Conservation (phyloP, 2,113 vertebrate genomes). For the Scortum barcoo region DNA sequence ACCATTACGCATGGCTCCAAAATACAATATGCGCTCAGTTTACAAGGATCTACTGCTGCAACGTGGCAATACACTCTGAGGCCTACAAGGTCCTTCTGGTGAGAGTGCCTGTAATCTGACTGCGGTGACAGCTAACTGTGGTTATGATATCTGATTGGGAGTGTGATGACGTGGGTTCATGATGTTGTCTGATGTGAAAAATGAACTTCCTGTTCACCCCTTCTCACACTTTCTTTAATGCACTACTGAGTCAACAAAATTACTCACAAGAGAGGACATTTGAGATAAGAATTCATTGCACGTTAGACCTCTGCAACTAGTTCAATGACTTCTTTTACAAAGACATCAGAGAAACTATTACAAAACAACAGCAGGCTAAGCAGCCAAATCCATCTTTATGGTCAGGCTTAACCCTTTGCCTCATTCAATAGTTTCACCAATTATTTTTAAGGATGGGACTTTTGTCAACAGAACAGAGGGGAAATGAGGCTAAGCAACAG, state of each 20-base stretch:
- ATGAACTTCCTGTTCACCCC: conserved; percentile 25
- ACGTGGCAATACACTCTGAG: conserved; percentile 69
- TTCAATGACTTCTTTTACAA: conserved; percentile 32
- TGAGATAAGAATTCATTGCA: conserved; percentile 43
- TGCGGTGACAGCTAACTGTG: background rate
- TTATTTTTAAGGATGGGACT: background rate
- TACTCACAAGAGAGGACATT: conserved; percentile 9
- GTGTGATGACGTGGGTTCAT: background rate
- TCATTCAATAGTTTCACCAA: conserved; percentile 23
- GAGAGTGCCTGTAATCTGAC: background rate
- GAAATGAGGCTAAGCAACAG: conserved; percentile 34
- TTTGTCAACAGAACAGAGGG: conserved; percentile 39
- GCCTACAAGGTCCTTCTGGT: conserved; percentile 17
- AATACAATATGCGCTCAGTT: conserved; percentile 66
- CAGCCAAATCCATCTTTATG: conserved; percentile 36
- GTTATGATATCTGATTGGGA: background rate
- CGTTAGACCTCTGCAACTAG: background rate
- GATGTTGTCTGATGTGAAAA: background rate
- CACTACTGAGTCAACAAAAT: conserved; percentile 30
- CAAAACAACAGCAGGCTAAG: conserved; percentile 32
- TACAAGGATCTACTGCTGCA: conserved; percentile 50
- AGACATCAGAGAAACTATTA: conserved; percentile 26
- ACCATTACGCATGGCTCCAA: conserved; percentile 62
- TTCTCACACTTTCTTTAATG: conserved; percentile 1
- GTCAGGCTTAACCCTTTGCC: conserved; percentile 6